These are phyloP conservation scores for Kryptopterus vitreolus DNA, from an alignment of 2,797 vertebrate species.

Conservation along the genomic window DNA sequence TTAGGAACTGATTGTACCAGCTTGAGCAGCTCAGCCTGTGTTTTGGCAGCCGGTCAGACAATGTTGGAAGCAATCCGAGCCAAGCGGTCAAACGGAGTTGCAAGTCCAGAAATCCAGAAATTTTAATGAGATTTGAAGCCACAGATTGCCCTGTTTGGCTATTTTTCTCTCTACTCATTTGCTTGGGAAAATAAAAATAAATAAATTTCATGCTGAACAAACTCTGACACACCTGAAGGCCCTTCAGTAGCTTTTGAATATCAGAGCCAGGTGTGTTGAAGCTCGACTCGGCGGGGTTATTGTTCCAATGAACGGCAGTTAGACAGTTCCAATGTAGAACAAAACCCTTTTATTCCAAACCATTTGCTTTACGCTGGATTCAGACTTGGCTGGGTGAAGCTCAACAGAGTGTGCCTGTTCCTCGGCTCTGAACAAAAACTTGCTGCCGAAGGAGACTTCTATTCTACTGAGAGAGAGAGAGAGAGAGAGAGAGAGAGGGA, in stretches of 20 bases:
- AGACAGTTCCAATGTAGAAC: constrained; percentile 38
- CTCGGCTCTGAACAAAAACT: constrained; percentile 26
- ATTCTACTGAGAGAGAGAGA: background rate
- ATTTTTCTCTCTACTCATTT: background rate
- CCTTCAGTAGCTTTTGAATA: constrained; percentile 1
- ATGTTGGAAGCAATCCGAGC: background rate
- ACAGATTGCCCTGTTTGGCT: background rate
- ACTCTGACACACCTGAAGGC: constrained; percentile 6
- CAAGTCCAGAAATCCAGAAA: background rate
- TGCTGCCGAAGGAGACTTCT: constrained; percentile 17
- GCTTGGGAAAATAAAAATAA: background rate
- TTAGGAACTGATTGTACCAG: background rate
- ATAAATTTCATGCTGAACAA: background rate
- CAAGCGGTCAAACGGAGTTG: background rate
- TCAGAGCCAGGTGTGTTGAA: constrained; percentile 3
- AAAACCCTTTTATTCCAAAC: constrained; percentile 53
- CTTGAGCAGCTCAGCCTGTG: background rate
- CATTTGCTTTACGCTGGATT: constrained; percentile 53
- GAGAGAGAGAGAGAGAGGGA: background rate
- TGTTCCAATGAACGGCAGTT: background rate
- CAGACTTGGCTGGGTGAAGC: constrained; percentile 36
- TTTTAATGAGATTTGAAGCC: constrained; percentile 7
- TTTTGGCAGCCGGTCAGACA: background rate
- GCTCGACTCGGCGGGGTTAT: constrained; percentile 4
- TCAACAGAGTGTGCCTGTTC: constrained; percentile 21